Evolutionary conservation across 2,113 vertebrate species (phyloP).

Genomic region (Hepsetus odoe): DNA sequence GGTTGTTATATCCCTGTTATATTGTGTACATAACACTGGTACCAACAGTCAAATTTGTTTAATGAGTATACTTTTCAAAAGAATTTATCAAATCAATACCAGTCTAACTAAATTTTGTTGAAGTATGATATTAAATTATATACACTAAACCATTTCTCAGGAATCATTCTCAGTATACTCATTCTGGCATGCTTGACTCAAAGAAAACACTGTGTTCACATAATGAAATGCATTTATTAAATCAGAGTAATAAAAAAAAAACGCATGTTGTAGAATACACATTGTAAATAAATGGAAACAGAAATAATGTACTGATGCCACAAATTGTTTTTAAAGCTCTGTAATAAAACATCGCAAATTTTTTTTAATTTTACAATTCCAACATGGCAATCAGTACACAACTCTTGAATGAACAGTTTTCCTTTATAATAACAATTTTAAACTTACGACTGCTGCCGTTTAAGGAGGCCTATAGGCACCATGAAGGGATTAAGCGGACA

Average conservation of each 20-base stretch:
- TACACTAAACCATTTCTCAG: too few relatives aligned
- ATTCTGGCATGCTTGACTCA: background rate
- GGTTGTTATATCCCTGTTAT: too few relatives aligned
- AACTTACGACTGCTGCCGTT: background rate
- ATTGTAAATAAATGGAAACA: background rate
- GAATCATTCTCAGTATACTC: too few relatives aligned
- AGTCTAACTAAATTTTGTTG: too few relatives aligned
- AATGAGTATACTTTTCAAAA: too few relatives aligned
- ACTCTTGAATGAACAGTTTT: too few relatives aligned
- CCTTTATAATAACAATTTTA: background rate
- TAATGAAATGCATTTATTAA: background rate
- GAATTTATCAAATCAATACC: too few relatives aligned
- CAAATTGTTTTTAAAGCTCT: background rate
- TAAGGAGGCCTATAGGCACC: slow-evolving; percentile 69
- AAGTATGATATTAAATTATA: too few relatives aligned
- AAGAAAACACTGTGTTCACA: background rate
- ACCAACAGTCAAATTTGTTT: too few relatives aligned
- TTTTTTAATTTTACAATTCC: background rate
- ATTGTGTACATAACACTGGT: too few relatives aligned
- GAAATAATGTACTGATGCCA: background rate
- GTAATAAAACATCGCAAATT: background rate
- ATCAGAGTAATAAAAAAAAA: background rate
- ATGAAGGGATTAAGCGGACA: slow-evolving; percentile 74
- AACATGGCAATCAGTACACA: too few relatives aligned
- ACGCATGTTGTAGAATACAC: background rate